Conservation (phyloP, 2,888 invertebrate species). For the Zele albiditarsus region DNA sequence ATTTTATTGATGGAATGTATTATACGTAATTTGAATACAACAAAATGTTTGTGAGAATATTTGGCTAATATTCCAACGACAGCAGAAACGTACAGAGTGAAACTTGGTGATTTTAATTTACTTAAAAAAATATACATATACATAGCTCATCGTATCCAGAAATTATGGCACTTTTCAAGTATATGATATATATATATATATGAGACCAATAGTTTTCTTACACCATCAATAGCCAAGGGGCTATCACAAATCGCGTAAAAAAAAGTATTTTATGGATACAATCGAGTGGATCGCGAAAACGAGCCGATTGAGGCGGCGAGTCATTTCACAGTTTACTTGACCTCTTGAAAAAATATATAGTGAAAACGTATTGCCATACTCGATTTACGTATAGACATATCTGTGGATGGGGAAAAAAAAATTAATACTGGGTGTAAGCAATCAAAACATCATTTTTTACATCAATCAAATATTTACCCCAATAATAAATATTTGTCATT, state of each 20-base stretch:
- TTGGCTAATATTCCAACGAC: background rate
- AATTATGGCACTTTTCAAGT: constrained; percentile 16
- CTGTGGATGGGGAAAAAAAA: no score
- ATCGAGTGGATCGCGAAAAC: constrained; percentile 43
- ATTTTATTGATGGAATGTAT: background rate
- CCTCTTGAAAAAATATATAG: constrained; percentile 18
- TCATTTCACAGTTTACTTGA: constrained; percentile 34
- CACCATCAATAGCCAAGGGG: constrained; percentile 32
- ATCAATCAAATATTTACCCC: no score
- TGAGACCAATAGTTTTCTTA: constrained; percentile 21
- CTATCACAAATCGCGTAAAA: constrained; percentile 39
- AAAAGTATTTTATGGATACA: constrained; percentile 40
- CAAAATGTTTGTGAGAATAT: background rate
- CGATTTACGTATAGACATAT: background rate
- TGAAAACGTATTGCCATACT: constrained; percentile 9
- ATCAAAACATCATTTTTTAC: no score
- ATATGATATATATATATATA: constrained; percentile 16
- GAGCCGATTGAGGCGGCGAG: constrained; percentile 40
- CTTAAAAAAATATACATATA: background rate
- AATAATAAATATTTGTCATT: no score
- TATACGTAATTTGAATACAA: background rate
- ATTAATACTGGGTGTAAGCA: no score
- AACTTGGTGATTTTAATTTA: background rate
- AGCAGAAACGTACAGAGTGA: background rate
- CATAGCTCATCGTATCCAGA: background rate